A percentile compares a stretch with the other conserved stretches of the same genome.
These are phyloP conservation scores for Isotomurus palustris DNA, from an alignment of 2,888 invertebrate species.

Conservation along the genomic window DNA sequence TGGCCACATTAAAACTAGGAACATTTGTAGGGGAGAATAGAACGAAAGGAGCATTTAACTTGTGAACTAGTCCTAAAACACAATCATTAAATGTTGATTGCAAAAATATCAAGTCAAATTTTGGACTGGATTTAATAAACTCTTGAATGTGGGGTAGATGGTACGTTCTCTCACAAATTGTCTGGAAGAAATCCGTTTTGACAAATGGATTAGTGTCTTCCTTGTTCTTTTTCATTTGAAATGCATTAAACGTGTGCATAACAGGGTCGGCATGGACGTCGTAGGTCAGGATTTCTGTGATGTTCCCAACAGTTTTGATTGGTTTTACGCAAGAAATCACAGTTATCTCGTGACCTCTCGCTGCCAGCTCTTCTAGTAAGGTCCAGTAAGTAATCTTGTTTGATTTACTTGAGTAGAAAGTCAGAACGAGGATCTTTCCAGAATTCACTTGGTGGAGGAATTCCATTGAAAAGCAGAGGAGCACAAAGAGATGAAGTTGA, in stretches of 20 bases:
- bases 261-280: slow-evolving; percentile 18
- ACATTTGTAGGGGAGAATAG: slow-evolving; percentile 41
- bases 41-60: slow-evolving; percentile 49
- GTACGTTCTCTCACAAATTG: slow-evolving; percentile 19
- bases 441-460: not conserved
- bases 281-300: slow-evolving; percentile 38
- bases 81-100: slow-evolving; percentile 47
- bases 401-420: slow-evolving; percentile 55
- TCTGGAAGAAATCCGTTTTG: slow-evolving; percentile 5
- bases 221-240: slow-evolving; percentile 21
- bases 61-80: slow-evolving; percentile 45
- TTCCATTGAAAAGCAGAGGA: not conserved
- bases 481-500: not conserved
- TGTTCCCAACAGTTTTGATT: slow-evolving; percentile 50
- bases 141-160: slow-evolving; percentile 25
- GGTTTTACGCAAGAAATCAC: slow-evolving; percentile 53
- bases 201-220: slow-evolving; percentile 14
- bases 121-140: slow-evolving; percentile 23
- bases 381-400: slow-evolving; percentile 54
- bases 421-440: slow-evolving; percentile 52
- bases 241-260: slow-evolving; percentile 9
- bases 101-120: slow-evolving; percentile 47
- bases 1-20: slow-evolving; percentile 6
- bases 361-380: slow-evolving; percentile 54
- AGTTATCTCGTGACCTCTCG: slow-evolving; percentile 56